Evolutionary conservation across 2,888 invertebrate species (phyloP).

Genomic region (Gastracanthus pulcherrimus): DNA sequence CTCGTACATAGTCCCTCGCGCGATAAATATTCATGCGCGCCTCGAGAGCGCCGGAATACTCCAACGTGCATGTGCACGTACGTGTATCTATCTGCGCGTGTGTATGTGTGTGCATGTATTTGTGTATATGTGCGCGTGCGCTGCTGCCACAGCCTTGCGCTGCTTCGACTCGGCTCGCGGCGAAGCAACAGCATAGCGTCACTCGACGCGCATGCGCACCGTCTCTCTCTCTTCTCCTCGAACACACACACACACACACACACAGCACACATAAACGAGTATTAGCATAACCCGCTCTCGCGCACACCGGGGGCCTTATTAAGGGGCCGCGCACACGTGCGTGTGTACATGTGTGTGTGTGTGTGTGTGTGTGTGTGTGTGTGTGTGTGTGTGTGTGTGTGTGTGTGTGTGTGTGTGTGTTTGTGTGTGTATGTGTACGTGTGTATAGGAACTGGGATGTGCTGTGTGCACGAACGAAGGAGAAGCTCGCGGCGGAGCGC

Average conservation of each 20-base stretch:
- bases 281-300: slow-evolving; percentile 51
- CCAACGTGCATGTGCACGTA: background rate
- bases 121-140: no score
- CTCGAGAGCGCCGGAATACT: background rate
- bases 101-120: background rate
- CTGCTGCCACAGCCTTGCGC: background rate
- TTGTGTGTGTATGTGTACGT: no score
- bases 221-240: background rate
- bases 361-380: background rate
- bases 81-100: background rate
- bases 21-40: slow-evolving; percentile 45
- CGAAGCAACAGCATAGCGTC: slow-evolving; percentile 16
- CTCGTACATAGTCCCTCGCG: background rate
- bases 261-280: background rate
- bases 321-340: slow-evolving; percentile 5
- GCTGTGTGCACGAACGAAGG: background rate
- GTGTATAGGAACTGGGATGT: background rate
- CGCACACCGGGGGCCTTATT: slow-evolving; percentile 42
- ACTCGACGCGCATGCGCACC: slow-evolving; percentile 2
- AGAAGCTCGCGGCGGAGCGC: background rate
- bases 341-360: no score
- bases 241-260: background rate
- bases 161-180: no score
- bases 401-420: no score
- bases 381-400: background rate